phyloP scores from a whole-genome alignment of 2,888 invertebrate genomes.

The Nebria salina region DNA sequence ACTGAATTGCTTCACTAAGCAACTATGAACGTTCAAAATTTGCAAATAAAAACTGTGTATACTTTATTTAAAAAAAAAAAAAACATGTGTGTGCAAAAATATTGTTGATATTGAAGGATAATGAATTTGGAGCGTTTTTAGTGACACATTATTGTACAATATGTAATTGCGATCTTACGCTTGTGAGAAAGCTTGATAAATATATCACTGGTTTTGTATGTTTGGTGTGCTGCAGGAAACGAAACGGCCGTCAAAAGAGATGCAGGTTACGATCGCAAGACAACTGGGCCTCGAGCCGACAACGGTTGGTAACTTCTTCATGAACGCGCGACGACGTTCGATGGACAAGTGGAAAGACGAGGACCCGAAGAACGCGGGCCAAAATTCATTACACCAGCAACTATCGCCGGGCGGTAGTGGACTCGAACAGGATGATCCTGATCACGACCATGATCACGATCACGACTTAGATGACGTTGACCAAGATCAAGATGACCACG shows the following conservation, averaged over 20 bases:
- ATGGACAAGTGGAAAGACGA: constrained; percentile 99
- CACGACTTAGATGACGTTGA: constrained; percentile 64
- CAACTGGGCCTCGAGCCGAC: constrained; percentile 97
- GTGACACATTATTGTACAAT: too few species aligned
- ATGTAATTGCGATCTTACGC: too few species aligned
- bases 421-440: constrained; percentile 61
- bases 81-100: too few species aligned
- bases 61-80: too few species aligned
- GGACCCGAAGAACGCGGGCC: constrained; percentile 70
- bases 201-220: neutral
- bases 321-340: constrained; percentile 98
- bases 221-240: constrained; percentile 80
- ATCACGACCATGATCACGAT: constrained; percentile 64
- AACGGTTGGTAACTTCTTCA: constrained; percentile 99
- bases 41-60: too few species aligned
- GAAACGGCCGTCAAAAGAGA: constrained; percentile 98
- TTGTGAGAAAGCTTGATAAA: neutral
- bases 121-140: too few species aligned
- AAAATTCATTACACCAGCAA: constrained; percentile 57
- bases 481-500: constrained; percentile 65
- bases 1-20: too few species aligned
- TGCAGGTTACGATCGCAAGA: constrained; percentile 99
- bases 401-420: constrained; percentile 62
- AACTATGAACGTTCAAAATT: too few species aligned
- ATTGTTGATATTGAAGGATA: too few species aligned